Evolutionary conservation across 2,113 vertebrate species (phyloP).

Genomic region (Nycticryphes semicollaris): DNA sequence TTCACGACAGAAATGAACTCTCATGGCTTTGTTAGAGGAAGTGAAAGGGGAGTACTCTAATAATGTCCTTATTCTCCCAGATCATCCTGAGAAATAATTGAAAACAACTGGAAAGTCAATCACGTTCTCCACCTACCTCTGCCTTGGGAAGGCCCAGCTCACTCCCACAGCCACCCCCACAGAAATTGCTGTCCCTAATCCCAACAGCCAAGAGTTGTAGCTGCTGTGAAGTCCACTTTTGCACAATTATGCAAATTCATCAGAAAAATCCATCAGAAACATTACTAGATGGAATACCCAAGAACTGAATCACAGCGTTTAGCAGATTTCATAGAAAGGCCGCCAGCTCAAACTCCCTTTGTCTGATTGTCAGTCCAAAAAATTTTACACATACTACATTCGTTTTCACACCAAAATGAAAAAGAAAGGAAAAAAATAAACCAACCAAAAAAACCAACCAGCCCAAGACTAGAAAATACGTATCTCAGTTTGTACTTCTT

Average conservation of each 20-base stretch:
- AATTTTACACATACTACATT: neutral
- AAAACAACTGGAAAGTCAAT: neutral
- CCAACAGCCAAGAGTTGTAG: neutral
- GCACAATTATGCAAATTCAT: neutral
- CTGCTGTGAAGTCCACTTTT: neutral
- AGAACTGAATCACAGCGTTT: neutral
- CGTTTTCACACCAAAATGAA: neutral
- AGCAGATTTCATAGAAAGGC: neutral
- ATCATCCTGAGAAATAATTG: neutral
- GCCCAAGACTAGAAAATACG: neutral
- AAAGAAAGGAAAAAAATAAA: neutral
- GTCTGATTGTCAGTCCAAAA: neutral
- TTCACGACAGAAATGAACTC: neutral
- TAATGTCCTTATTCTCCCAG: neutral
- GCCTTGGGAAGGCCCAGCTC: neutral
- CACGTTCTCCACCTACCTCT: neutral
- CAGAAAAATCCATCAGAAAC: neutral
- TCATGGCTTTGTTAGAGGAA: neutral
- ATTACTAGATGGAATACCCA: neutral
- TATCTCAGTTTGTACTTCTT: neutral
- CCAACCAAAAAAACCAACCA: no score
- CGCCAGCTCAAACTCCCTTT: neutral
- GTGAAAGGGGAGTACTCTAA: neutral
- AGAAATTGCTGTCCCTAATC: accelerated
- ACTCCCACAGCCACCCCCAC: neutral